A percentile compares a stretch with the other conserved stretches of the same genome.
These are phyloP conservation scores for Amphiura filiformis DNA, from an alignment of 35 echinoderm and acorn worm species.

Conservation along the genomic window DNA sequence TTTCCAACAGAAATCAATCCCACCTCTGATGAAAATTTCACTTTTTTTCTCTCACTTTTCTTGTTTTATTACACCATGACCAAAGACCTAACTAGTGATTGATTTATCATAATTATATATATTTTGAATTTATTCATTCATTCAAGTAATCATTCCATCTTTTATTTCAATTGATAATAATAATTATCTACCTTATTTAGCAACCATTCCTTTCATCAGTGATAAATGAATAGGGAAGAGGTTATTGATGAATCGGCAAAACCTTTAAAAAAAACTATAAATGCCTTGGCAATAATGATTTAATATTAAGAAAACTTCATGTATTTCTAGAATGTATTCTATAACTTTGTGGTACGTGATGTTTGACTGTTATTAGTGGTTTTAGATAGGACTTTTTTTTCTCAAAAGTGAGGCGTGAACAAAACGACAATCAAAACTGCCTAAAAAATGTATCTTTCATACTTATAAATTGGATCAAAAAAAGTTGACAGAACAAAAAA, in stretches of 20 bases:
- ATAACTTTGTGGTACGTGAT: background rate
- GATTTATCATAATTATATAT: background rate
- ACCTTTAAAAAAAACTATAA: too few species aligned
- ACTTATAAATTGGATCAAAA: too few species aligned
- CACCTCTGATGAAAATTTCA: background rate
- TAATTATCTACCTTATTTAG: too few species aligned
- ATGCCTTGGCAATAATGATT: conserved; percentile 10
- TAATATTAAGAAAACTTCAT: background rate
- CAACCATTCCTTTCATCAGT: too few species aligned
- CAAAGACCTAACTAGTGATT: background rate
- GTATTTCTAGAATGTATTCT: background rate
- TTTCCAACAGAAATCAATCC: background rate
- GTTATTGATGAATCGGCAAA: too few species aligned
- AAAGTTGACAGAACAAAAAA: too few species aligned
- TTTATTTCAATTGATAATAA: too few species aligned
- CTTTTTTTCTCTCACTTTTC: background rate
- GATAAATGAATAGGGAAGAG: too few species aligned
- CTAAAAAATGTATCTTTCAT: too few species aligned
- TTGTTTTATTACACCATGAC: background rate
- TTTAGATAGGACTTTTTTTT: background rate
- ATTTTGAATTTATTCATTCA: background rate
- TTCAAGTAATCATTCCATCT: background rate
- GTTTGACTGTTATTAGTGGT: background rate
- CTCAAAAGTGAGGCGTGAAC: background rate
- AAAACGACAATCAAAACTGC: too few species aligned